These are phyloP conservation scores for Podocnemis expansa DNA, from an alignment of 2,113 vertebrate species.

Conservation along the genomic window DNA sequence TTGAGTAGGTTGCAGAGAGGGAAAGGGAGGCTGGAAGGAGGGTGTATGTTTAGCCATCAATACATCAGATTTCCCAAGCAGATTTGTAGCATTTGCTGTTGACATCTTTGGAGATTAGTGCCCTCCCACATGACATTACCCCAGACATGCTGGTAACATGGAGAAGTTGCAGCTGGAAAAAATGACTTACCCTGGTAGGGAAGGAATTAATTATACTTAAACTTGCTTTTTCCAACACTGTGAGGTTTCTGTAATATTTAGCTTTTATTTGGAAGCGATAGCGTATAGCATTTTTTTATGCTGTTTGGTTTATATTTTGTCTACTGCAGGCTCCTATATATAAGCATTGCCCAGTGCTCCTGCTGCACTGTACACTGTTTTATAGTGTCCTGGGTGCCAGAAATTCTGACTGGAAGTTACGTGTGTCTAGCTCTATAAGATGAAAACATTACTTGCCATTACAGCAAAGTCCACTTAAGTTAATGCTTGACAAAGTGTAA, in stretches of 20 bases:
- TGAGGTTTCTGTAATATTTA: constrained; percentile 76
- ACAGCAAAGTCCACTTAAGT: not conserved
- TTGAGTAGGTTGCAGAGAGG: not conserved
- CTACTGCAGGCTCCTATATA: constrained; percentile 66
- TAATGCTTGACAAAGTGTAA: not conserved
- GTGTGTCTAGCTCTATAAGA: not conserved
- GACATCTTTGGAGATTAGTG: not conserved
- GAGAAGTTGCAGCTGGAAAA: constrained; percentile 52
- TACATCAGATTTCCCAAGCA: constrained; percentile 22
- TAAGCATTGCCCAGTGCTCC: constrained; percentile 36
- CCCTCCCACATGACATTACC: constrained; percentile 9
- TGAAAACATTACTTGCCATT: not conserved
- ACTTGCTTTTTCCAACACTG: constrained; percentile 78
- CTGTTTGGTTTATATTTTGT: constrained; percentile 75
- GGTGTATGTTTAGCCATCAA: not conserved
- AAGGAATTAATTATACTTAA: constrained; percentile 61
- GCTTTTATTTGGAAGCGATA: constrained; percentile 82
- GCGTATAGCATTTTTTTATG: constrained; percentile 79
- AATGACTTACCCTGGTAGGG: constrained; percentile 57
- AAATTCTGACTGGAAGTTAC: constrained; percentile 26
- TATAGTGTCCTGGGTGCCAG: constrained; percentile 72
- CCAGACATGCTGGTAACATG: constrained; percentile 21
- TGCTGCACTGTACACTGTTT: constrained; percentile 70
- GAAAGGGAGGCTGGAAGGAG: not conserved
- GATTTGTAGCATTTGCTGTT: constrained; percentile 28